Base-by-base conservation (phyloP, 2,797 vertebrate genomes). In the Neopelma chrysocephalum region DNA sequence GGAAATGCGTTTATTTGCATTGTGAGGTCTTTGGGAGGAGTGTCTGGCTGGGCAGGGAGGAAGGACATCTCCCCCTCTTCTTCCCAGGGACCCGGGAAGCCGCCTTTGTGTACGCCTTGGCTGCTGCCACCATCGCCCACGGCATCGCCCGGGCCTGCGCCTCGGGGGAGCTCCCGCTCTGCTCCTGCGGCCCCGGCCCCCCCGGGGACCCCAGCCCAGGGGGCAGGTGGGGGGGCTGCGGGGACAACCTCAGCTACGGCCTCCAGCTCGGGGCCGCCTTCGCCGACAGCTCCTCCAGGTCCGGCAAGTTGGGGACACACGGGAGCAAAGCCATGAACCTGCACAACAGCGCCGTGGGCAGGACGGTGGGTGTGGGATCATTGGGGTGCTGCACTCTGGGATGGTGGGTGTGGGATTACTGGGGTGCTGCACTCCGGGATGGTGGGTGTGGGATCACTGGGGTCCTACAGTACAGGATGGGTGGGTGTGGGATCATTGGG, bases 151-250 rank as follows among this genome's bases (percentile, higher is more conserved):
- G 84, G 29, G 97, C 97, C 70, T 98, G 98, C 82, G 65, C 98
- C 31, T 97, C 98, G 1, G 98, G 98, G 2, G 96, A 98, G 51
- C 87, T 98, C 15, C 98, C 98, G 1, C 97, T 96, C 20, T 98
- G 98, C 73, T 98, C 98, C 54, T 98, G 98, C 6, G 96, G 97
- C 2, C 70, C 98, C 5, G 15, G 90, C 5, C 98, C 98, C 20
- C 58, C 97, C 0, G 98, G 98, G 78, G 96, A 95, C 84, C 96
- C 98, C 4, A 85, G 90, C 9, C 97, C 97, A 0, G 97, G 93
- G 48, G 98, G 98, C 96, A 95, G 97, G 12, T 98, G 98, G 98
- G 98, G 98, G 0, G 98, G 98, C 80, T 98, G 98, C 6, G 98
- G 98, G 12, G 98, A 98, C 94, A 98, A 98, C 89, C 90, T 98